Evolutionary conservation across 2,888 invertebrate genomes (phyloP).

Genomic region (Pseudococcus longispinus): DNA sequence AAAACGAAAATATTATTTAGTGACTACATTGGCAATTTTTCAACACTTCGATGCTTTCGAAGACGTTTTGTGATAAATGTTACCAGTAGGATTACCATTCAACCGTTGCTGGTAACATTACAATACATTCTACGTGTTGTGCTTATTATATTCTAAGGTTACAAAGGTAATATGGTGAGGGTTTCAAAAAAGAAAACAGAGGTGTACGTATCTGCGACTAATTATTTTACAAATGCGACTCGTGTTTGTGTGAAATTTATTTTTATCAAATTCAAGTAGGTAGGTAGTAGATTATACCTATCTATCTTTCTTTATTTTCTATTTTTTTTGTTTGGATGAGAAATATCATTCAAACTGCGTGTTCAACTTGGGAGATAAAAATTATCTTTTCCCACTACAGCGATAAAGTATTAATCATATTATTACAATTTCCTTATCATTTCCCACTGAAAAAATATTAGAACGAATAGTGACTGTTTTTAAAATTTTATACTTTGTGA

Average conservation of each 20-base stretch:
- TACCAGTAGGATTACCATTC: not conserved
- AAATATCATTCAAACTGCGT: not conserved
- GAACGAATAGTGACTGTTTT: not conserved
- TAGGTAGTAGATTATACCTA: not conserved
- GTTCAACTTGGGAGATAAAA: not conserved
- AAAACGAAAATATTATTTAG: conserved; percentile 18
- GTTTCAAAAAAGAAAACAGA: not conserved
- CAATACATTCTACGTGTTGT: not conserved
- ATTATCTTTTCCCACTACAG: not conserved
- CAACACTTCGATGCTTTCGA: conserved; percentile 18
- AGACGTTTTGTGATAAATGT: not conserved
- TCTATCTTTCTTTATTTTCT: too few species aligned
- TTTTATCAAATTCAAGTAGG: not conserved
- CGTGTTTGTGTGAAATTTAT: not conserved
- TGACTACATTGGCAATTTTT: conserved; percentile 24
- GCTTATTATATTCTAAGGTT: not conserved
- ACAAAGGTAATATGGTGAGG: not conserved
- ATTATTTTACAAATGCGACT: not conserved
- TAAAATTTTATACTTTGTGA: too few species aligned
- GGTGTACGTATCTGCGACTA: not conserved
- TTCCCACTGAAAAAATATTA: not conserved
- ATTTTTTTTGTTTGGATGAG: not conserved
- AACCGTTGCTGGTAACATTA: not conserved
- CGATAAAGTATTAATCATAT: not conserved
- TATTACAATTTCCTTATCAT: not conserved